Evolutionary conservation across 2,797 vertebrate species (phyloP).

Genomic region (Pteronotus mesoamericanus): DNA sequence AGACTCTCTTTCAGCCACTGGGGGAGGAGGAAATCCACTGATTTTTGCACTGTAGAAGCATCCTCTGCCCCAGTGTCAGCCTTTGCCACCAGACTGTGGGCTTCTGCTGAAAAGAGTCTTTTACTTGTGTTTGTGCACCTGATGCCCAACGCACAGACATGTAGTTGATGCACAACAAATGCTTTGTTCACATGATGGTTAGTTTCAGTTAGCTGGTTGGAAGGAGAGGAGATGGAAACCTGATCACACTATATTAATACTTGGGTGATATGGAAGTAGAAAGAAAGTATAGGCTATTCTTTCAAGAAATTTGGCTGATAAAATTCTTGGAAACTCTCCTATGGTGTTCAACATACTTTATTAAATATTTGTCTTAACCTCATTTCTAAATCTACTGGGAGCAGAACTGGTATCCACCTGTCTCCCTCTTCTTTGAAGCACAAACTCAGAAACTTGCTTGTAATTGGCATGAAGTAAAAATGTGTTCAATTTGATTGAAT

Average conservation of each 20-base stretch:
- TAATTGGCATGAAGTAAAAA: background rate
- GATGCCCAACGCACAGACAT: background rate
- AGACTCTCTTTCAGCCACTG: background rate
- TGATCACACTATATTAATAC: background rate
- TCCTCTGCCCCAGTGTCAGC: background rate
- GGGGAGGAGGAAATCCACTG: too few relatives aligned
- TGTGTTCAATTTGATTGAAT: background rate
- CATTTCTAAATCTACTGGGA: background rate
- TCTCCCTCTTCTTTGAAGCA: background rate
- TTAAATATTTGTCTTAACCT: background rate
- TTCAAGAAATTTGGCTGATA: background rate
- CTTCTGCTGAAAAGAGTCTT: background rate
- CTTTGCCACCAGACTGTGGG: background rate
- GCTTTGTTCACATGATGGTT: background rate
- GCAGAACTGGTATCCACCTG: background rate
- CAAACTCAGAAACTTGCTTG: background rate
- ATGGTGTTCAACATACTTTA: background rate
- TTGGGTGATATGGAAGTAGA: background rate
- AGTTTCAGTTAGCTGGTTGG: background rate
- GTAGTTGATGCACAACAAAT: background rate
- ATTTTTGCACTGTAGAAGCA: rapidly evolving
- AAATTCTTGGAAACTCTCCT: background rate
- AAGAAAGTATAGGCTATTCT: background rate
- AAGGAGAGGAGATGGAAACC: background rate
- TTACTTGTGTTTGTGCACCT: background rate